These are phyloP conservation scores for Eidolon dupreanum DNA, from an alignment of 2,797 vertebrate genomes.

Conservation along the genomic window DNA sequence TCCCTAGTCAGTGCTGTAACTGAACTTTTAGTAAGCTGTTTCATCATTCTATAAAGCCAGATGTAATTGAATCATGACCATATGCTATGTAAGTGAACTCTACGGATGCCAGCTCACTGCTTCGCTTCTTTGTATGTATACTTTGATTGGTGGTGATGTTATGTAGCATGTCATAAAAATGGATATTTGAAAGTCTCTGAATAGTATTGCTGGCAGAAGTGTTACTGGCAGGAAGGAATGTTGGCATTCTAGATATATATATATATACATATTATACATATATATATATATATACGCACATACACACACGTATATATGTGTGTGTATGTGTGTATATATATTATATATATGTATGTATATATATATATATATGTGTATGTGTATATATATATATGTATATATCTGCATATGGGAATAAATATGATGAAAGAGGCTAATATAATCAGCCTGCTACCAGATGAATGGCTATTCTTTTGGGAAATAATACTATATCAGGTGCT, in stretches of 20 bases:
- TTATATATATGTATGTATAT: neutral
- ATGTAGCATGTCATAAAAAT: neutral
- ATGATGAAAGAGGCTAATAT: neutral
- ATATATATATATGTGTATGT: neutral
- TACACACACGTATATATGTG: no score
- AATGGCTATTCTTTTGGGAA: neutral
- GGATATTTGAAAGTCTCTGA: neutral
- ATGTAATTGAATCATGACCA: neutral
- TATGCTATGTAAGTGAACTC: neutral
- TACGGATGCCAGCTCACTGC: neutral
- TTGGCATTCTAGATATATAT: neutral
- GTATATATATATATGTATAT: neutral
- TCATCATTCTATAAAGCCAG: neutral
- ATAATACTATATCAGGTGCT: neutral
- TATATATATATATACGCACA: neutral
- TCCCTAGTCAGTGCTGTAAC: neutral
- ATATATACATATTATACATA: neutral
- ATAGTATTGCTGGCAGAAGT: neutral
- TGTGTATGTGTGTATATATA: neutral
- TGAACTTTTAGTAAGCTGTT: neutral
- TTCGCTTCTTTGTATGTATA: neutral
- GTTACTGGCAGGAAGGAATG: neutral
- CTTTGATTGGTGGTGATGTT: neutral
- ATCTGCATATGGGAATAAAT: neutral
- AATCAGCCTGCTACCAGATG: neutral